Percentiles rank a stretch among this genome's conserved stretches.
These are phyloP conservation scores for Thymelicus acteon DNA, from an alignment of 2,888 invertebrate genomes.

Conservation along the genomic window DNA sequence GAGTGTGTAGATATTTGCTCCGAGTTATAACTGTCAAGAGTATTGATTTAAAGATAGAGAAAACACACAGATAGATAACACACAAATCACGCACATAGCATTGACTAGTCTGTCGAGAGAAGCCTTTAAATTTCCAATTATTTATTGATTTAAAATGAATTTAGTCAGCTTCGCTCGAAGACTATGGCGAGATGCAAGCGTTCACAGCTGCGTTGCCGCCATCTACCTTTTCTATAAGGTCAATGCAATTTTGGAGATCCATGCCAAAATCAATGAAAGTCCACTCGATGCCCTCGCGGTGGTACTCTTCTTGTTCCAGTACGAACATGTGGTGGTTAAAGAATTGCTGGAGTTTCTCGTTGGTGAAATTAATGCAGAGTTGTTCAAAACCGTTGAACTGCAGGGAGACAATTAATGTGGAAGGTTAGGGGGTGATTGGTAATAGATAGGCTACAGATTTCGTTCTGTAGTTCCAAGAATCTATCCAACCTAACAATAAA, in stretches of 20 bases:
- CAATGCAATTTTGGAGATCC: conserved; percentile 98
- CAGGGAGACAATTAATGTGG: conserved; percentile 78
- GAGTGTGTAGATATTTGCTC: conserved; percentile 50
- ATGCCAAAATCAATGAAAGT: conserved; percentile 98
- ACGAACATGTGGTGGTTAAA: conserved; percentile 99
- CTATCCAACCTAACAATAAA: conserved; percentile 40
- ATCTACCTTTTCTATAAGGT: conserved; percentile 96
- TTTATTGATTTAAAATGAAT: conserved; percentile 39
- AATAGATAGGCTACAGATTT: conserved; percentile 68
- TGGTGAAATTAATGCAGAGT: conserved; percentile 99
- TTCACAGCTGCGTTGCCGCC: conserved; percentile 81
- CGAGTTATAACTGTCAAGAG: conserved; percentile 52
- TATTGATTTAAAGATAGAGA: conserved; percentile 44
- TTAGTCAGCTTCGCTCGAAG: conserved; percentile 59
- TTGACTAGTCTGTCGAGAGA: conserved; percentile 70
- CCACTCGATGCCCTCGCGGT: conserved; percentile 97
- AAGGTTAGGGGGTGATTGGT: conserved; percentile 67
- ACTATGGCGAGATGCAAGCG: conserved; percentile 81
- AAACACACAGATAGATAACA: conserved; percentile 62
- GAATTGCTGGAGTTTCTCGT: conserved; percentile 98
- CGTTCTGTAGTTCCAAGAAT: conserved; percentile 63
- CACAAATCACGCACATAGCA: conserved; percentile 70
- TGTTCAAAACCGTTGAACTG: conserved; percentile 98
- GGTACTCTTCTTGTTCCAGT: conserved; percentile 98
- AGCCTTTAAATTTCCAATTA: conserved; percentile 46